phyloP scores from a whole-genome alignment of 2,888 invertebrate genomes.

The Physocephala rufipes region DNA sequence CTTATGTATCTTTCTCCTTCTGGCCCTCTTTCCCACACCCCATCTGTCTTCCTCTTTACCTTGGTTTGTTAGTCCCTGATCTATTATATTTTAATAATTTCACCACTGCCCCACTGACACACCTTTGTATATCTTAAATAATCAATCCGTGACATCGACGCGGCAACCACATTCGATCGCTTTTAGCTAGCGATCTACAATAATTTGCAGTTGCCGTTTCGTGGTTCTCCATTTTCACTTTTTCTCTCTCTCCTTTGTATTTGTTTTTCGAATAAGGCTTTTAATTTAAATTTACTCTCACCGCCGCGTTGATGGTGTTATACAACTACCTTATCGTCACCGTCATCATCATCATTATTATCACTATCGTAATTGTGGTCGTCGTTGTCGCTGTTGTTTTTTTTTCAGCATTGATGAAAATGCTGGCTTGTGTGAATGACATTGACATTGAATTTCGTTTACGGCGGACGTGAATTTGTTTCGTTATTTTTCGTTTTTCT shows the following conservation, averaged over 20 bases:
- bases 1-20: not conserved
- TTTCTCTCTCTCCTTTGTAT: not conserved
- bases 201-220: too few relatives aligned
- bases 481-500: not conserved
- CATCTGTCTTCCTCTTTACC: too few relatives aligned
- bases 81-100: too few relatives aligned
- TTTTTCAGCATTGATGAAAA: too few relatives aligned
- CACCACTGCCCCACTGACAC: too few relatives aligned
- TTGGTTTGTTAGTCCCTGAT: too few relatives aligned
- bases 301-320: slow-evolving; percentile 21
- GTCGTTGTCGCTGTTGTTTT: not conserved
- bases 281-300: slow-evolving; percentile 23
- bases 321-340: slow-evolving; percentile 11
- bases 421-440: slow-evolving; percentile 38
- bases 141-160: too few relatives aligned
- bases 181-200: too few relatives aligned
- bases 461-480: slow-evolving; percentile 31
- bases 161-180: too few relatives aligned
- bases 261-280: not conserved
- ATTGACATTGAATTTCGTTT: slow-evolving; percentile 46
- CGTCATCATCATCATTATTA: not conserved
- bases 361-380: too few relatives aligned
- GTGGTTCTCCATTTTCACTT: not conserved
- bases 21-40: too few relatives aligned
- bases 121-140: too few relatives aligned